These are phyloP conservation scores for Drosophila nebulosa DNA, from an alignment of 1,140 invertebrate species.

Conservation along the genomic window DNA sequence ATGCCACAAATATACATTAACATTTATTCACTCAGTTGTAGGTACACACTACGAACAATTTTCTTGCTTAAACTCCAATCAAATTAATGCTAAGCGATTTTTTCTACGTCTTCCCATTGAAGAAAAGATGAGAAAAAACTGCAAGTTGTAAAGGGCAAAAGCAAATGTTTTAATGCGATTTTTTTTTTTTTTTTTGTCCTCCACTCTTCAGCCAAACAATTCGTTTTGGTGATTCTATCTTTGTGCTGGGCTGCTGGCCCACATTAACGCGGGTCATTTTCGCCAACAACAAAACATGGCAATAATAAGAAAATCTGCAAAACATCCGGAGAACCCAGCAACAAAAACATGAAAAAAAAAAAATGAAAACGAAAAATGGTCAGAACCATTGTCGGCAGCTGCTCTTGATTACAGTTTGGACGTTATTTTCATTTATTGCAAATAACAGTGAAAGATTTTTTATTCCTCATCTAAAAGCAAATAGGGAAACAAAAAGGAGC, in stretches of 20 bases:
- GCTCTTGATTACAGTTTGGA: slow-evolving; percentile 74
- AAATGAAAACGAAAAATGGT: slow-evolving; percentile 15
- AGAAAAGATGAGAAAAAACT: slow-evolving; percentile 25
- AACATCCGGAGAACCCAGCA: slow-evolving; percentile 20
- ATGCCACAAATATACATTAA: slow-evolving; percentile 9
- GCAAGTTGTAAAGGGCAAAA: slow-evolving; percentile 48
- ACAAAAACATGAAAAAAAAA: neutral
- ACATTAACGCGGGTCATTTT: slow-evolving; percentile 74
- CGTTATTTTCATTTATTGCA: slow-evolving; percentile 74
- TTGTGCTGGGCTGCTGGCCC: slow-evolving; percentile 29
- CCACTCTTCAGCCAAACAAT: neutral
- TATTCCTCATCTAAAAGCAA: slow-evolving; percentile 39
- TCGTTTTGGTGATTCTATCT: slow-evolving; percentile 1
- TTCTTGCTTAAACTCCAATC: slow-evolving; percentile 43
- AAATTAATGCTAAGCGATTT: slow-evolving; percentile 64
- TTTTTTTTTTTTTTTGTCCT: neutral
- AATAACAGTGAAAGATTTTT: slow-evolving; percentile 74
- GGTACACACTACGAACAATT: neutral
- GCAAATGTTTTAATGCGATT: slow-evolving; percentile 52
- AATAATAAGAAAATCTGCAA: slow-evolving; percentile 62
- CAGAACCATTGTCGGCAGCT: slow-evolving; percentile 55
- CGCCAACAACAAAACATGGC: slow-evolving; percentile 46
- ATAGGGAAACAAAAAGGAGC: slow-evolving; percentile 23
- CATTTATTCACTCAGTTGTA: slow-evolving; percentile 3
- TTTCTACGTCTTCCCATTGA: neutral